phyloP scores from a whole-genome alignment of 2,888 invertebrate species.

The Stenolophus ochropezus region DNA sequence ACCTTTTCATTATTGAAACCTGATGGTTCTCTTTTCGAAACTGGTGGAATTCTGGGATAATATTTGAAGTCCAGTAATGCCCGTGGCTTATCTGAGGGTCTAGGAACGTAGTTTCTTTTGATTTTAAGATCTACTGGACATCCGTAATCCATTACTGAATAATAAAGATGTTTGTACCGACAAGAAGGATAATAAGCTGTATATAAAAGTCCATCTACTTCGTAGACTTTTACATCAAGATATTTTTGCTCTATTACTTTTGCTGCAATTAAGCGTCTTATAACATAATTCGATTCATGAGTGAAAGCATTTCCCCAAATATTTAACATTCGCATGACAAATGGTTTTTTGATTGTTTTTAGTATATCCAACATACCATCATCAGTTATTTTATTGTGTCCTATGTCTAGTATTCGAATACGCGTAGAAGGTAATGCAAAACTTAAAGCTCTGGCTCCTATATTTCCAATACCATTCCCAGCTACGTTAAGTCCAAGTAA shows the following conservation, averaged over 20 bases:
- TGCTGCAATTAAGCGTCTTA: slow-evolving; percentile 71
- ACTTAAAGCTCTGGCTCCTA: slow-evolving; percentile 77
- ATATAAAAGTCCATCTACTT: slow-evolving; percentile 69
- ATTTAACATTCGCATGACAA: slow-evolving; percentile 70
- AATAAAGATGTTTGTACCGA: slow-evolving; percentile 76
- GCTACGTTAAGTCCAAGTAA: slow-evolving; percentile 76
- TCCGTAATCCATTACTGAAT: slow-evolving; percentile 74
- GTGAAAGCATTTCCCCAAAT: slow-evolving; percentile 73
- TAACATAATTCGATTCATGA: slow-evolving; percentile 68
- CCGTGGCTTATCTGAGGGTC: slow-evolving; percentile 65
- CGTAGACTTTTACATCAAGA: slow-evolving; percentile 72
- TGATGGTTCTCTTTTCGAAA: slow-evolving; percentile 50
- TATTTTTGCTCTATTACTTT: slow-evolving; percentile 71
- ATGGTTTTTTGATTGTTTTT: slow-evolving; percentile 76
- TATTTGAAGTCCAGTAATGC: slow-evolving; percentile 67
- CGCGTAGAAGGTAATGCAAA: slow-evolving; percentile 77
- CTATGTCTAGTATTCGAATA: slow-evolving; percentile 76
- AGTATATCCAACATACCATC: slow-evolving; percentile 75
- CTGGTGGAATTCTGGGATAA: slow-evolving; percentile 68
- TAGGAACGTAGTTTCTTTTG: slow-evolving; percentile 67
- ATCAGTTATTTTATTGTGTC: slow-evolving; percentile 76
- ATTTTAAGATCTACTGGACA: slow-evolving; percentile 69
- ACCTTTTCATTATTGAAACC: slow-evolving; percentile 25
- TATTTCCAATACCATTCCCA: slow-evolving; percentile 76
- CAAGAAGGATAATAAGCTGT: slow-evolving; percentile 72